Percentiles rank a stretch among this genome's conserved stretches.
phyloP scores from a whole-genome alignment of 2,113 vertebrate genomes.

The Pleuronectes platessa region DNA sequence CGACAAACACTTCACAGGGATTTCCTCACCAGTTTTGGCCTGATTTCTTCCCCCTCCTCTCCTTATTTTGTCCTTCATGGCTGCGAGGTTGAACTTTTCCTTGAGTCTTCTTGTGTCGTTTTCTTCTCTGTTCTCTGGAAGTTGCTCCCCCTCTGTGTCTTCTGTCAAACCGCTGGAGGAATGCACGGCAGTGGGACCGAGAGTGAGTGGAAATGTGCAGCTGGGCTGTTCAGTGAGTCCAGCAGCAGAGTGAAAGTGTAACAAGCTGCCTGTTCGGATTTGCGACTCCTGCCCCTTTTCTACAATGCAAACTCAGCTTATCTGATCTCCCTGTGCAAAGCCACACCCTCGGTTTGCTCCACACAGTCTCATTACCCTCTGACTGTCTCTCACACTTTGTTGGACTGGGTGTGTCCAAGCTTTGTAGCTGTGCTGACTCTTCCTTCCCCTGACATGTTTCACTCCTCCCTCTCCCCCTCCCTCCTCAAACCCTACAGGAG shows the following conservation, averaged over 20 bases:
- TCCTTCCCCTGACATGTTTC: conserved; percentile 44
- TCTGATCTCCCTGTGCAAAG: conserved; percentile 58
- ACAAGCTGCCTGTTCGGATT: conserved; percentile 30
- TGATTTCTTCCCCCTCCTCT: conserved; percentile 76
- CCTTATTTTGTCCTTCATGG: conserved; percentile 82
- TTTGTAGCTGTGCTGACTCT: conserved; percentile 51
- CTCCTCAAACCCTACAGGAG: conserved; percentile 27
- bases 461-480: conserved; percentile 27
- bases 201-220: conserved; percentile 15
- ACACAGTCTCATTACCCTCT: conserved; percentile 62
- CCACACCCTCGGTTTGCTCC: conserved; percentile 81
- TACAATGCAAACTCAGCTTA: conserved; percentile 67
- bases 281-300: conserved; percentile 55
- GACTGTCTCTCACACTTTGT: conserved; percentile 65
- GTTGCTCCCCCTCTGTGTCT: conserved; percentile 33
- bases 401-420: conserved; percentile 74
- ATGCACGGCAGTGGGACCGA: conserved; percentile 1
- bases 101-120: conserved; percentile 17
- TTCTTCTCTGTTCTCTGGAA: conserved; percentile 21
- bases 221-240: conserved; percentile 12
- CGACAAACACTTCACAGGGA: conserved; percentile 5
- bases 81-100: conserved; percentile 35
- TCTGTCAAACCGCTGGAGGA: conserved; percentile 24
- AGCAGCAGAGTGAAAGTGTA: conserved; percentile 41
- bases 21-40: conserved; percentile 76